Evolutionary conservation across 2,113 vertebrate species (phyloP).

Genomic region (Callocephalon fimbriatum): DNA sequence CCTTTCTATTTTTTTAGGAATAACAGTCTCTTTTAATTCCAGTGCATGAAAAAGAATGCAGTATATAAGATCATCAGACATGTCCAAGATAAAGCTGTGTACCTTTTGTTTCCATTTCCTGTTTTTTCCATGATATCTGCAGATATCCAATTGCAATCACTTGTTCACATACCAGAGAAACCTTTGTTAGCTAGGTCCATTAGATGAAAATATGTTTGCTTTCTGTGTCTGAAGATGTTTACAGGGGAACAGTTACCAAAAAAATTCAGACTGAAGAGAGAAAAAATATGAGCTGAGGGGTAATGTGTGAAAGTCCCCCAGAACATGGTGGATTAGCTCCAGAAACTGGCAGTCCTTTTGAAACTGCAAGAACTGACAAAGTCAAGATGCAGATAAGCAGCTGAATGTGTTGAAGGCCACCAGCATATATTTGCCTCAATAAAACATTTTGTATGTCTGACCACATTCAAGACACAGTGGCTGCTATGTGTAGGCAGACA

Average conservation of each 20-base stretch:
- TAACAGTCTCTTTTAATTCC: not conserved
- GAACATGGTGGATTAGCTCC: not conserved
- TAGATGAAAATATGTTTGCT: not conserved
- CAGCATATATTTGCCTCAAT: not conserved
- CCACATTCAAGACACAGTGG: not conserved
- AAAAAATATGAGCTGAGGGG: not conserved
- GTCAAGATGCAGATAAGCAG: not conserved
- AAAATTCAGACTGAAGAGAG: not conserved
- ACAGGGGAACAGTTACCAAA: not conserved
- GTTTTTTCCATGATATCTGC: not conserved
- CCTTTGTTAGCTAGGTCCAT: not conserved
- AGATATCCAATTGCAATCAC: not conserved
- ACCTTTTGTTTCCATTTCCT: not conserved
- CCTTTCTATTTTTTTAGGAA: not conserved
- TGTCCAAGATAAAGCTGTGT: not conserved
- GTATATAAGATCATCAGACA: not conserved
- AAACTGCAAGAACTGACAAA: not conserved
- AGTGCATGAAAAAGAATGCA: rapidly evolving
- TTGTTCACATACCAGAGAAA: not conserved
- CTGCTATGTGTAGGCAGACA: not conserved
- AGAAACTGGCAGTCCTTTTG: not conserved
- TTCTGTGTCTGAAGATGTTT: not conserved
- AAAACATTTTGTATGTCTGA: rapidly evolving
- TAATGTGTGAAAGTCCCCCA: not conserved
- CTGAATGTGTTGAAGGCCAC: not conserved